These are phyloP conservation scores for Asobara japonica DNA, from an alignment of 1,140 invertebrate genomes.

Conservation along the genomic window DNA sequence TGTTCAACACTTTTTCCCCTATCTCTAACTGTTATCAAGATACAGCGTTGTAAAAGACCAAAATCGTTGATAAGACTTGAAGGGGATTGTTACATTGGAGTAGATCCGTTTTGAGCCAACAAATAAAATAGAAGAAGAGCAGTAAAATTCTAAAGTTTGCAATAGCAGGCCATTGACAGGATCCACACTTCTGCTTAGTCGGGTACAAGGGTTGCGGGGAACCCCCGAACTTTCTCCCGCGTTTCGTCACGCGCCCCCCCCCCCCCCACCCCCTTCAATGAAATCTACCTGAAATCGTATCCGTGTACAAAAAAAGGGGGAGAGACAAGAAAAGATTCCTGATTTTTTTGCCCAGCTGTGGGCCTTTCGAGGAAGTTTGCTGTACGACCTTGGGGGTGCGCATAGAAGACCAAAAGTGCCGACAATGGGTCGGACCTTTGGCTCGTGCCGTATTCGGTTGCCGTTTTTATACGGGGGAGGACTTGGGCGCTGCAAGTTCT, in stretches of 20 bases:
- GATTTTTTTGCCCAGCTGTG: not conserved
- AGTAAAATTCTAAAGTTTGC: too few relatives aligned
- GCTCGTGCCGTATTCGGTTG: slow-evolving; percentile 50
- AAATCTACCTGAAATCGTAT: slow-evolving; percentile 7
- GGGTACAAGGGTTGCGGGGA: slow-evolving; percentile 29
- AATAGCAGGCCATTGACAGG: too few relatives aligned
- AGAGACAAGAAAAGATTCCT: not conserved
- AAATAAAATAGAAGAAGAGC: too few relatives aligned
- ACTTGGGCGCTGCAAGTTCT: not conserved
- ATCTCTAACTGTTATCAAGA: too few relatives aligned
- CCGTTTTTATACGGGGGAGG: slow-evolving; percentile 43
- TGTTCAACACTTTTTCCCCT: too few relatives aligned
- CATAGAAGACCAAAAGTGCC: slow-evolving; percentile 26
- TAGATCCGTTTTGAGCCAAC: too few relatives aligned
- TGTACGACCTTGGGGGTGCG: slow-evolving; percentile 13
- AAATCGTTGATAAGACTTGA: too few relatives aligned
- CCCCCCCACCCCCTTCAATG: not conserved
- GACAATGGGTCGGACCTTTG: slow-evolving; percentile 35
- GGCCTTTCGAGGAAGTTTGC: slow-evolving; percentile 13
- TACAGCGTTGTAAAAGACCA: too few relatives aligned
- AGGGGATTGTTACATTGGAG: too few relatives aligned
- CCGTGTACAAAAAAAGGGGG: not conserved
- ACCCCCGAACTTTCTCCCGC: not conserved
- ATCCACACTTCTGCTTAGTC: too few relatives aligned
- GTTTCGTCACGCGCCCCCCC: not conserved